These are phyloP conservation scores for Xenops minutus DNA, from an alignment of 2,797 vertebrate genomes.

Conservation along the genomic window DNA sequence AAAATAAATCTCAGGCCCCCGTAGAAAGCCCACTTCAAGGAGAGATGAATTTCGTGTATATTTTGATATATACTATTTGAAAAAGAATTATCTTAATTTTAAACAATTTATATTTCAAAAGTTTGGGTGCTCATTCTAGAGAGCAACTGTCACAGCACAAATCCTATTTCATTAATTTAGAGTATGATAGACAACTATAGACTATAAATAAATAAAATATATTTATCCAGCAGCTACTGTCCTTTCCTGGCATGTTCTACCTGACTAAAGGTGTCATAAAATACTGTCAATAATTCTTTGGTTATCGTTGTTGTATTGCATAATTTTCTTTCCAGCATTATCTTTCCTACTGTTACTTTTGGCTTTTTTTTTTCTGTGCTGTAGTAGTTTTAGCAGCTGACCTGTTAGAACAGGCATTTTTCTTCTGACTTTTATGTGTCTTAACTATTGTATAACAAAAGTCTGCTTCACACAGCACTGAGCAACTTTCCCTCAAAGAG, in stretches of 20 bases:
- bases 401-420: background rate
- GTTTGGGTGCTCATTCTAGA: background rate
- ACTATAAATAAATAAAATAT: background rate
- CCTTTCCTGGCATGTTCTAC: background rate
- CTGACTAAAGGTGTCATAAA: background rate
- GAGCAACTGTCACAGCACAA: background rate
- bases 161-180: slow-evolving; percentile 20
- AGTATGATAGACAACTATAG: background rate
- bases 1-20: background rate
- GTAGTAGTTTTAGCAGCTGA: background rate
- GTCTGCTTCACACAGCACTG: background rate
- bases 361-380: background rate
- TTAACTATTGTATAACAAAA: background rate
- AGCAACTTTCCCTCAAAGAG: background rate
- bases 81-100: background rate
- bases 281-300: background rate
- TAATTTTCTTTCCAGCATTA: background rate
- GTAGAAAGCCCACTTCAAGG: background rate
- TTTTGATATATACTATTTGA: background rate
- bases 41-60: background rate
- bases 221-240: slow-evolving; percentile 7
- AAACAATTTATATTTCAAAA: slow-evolving; percentile 7
- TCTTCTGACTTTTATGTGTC: background rate
- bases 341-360: background rate
- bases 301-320: accelerated